Evolutionary conservation across 2,113 vertebrate genomes (phyloP).

Genomic region (Cervus canadensis): DNA sequence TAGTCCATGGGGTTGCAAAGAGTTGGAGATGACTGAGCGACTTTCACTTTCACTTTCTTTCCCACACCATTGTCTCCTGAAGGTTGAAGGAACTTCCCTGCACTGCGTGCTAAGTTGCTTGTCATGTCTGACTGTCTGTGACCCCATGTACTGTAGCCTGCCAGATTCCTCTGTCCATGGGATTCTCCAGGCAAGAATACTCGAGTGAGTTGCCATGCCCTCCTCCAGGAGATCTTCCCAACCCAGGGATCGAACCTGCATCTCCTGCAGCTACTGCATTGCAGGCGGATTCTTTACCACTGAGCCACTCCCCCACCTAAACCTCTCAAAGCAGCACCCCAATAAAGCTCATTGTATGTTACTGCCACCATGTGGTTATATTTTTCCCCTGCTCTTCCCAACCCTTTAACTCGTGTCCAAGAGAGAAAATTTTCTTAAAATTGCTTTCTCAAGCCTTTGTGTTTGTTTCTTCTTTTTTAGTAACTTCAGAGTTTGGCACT

Average conservation of each 20-base stretch:
- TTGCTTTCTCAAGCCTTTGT: background rate
- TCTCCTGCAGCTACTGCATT: background rate
- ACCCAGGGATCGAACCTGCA: background rate
- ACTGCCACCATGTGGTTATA: constrained; percentile 43
- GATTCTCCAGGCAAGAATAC: background rate
- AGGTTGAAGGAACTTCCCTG: background rate
- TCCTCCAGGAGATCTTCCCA: background rate
- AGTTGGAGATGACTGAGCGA: background rate
- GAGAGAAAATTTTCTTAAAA: background rate
- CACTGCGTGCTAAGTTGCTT: background rate
- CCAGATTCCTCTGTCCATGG: background rate
- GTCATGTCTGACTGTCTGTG: background rate
- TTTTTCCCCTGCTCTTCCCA: background rate
- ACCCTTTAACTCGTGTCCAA: background rate
- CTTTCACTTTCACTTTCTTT: background rate
- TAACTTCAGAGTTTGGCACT: background rate
- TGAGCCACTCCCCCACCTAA: background rate
- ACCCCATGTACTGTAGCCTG: background rate
- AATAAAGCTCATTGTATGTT: background rate
- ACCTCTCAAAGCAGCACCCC: background rate
- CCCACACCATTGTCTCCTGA: background rate
- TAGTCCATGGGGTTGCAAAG: background rate
- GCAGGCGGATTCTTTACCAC: background rate
- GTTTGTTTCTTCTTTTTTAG: background rate
- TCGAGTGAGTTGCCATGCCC: background rate